phyloP scores from a whole-genome alignment of 2,113 vertebrate genomes.

The Labeo catla region DNA sequence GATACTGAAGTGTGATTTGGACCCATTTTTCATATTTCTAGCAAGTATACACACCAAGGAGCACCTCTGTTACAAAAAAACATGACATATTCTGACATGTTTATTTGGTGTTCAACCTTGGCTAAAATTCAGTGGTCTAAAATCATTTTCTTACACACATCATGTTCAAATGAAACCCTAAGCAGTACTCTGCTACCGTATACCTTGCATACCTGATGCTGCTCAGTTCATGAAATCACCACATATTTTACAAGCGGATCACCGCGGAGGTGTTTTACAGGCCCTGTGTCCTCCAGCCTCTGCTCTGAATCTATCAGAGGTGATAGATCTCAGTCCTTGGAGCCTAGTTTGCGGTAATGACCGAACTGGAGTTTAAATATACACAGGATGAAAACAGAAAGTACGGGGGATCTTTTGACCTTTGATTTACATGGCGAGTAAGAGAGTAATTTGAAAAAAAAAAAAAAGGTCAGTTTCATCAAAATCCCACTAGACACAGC shows the following conservation, averaged over 20 bases:
- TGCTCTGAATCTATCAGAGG: slow-evolving; percentile 39
- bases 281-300: slow-evolving; percentile 24
- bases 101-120: not conserved
- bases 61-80: not conserved
- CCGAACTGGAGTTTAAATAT: slow-evolving; percentile 11
- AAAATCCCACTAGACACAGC: not conserved
- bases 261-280: slow-evolving; percentile 8
- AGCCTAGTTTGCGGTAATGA: slow-evolving; percentile 43
- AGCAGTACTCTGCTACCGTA: not conserved
- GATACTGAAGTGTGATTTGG: not conserved
- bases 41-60: not conserved
- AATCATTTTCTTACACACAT: not conserved
- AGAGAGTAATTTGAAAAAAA: slow-evolving; percentile 26
- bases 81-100: not conserved
- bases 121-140: not conserved
- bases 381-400: slow-evolving; percentile 9
- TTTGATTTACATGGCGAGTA: slow-evolving; percentile 37
- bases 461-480: slow-evolving; percentile 8
- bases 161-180: not conserved
- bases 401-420: slow-evolving; percentile 31
- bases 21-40: not conserved
- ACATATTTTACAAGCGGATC: slow-evolving; percentile 39
- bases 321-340: slow-evolving; percentile 47
- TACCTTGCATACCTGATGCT: slow-evolving; percentile 9
- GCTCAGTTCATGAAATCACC: not conserved